These are phyloP conservation scores for Corythornis cristatus DNA, from an alignment of 2,113 vertebrate species.

Conservation along the genomic window DNA sequence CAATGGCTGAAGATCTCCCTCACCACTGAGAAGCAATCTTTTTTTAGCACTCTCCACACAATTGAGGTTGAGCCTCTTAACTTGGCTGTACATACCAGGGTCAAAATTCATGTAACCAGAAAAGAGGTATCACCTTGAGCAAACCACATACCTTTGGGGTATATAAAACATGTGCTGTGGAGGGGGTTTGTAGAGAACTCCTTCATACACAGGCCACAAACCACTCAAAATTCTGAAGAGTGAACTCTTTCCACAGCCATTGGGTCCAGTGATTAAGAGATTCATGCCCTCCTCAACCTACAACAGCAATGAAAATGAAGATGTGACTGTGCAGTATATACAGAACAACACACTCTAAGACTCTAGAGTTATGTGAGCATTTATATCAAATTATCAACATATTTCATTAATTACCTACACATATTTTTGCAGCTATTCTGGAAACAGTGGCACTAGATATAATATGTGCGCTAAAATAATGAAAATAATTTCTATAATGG, in stretches of 20 bases:
- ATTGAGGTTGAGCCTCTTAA: background rate
- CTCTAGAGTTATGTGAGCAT: background rate
- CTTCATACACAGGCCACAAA: conserved; percentile 95
- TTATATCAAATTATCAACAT: background rate
- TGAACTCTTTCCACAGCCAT: conserved; percentile 98
- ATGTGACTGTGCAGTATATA: background rate
- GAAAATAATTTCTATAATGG: background rate
- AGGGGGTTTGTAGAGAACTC: conserved; percentile 90
- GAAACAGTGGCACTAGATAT: background rate
- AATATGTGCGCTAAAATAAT: background rate
- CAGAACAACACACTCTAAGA: background rate
- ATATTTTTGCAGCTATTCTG: background rate
- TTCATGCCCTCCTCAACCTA: conserved; percentile 97
- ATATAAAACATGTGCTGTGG: conserved; percentile 99
- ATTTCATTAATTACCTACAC: background rate
- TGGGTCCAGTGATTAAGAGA: conserved; percentile 96
- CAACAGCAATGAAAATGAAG: conserved; percentile 21
- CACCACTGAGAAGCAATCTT: background rate
- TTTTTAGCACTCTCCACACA: background rate
- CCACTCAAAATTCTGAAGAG: conserved; percentile 97
- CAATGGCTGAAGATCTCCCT: background rate
- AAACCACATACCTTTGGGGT: conserved; percentile 89
- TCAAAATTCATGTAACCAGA: background rate
- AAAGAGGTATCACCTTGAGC: background rate
- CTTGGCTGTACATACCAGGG: background rate